Percentiles rank a stretch among this genome's conserved stretches.
Evolutionary conservation across 2,113 vertebrate genomes (phyloP).

Genomic region (Centropristis striata): DNA sequence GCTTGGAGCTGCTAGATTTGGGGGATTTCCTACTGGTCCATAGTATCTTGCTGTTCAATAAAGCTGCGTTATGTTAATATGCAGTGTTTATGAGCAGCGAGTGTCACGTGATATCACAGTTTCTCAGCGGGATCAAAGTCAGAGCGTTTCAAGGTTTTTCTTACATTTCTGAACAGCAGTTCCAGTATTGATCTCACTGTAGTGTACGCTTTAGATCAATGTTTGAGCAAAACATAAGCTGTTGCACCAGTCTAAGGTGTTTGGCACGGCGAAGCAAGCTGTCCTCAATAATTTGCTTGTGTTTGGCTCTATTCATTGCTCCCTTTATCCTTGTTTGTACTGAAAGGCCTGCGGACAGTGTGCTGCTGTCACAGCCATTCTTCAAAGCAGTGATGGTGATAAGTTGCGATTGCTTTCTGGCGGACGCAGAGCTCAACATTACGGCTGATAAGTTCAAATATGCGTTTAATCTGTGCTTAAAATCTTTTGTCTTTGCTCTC

Average conservation of each 20-base stretch:
- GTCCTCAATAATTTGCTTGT: slow-evolving; percentile 12
- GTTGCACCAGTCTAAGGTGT: slow-evolving; percentile 2
- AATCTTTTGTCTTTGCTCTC: slow-evolving; percentile 21
- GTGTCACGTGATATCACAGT: not conserved
- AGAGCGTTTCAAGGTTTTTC: slow-evolving; percentile 17
- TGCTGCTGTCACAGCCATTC: slow-evolving; percentile 25
- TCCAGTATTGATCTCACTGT: slow-evolving; percentile 16
- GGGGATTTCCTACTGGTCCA: not conserved
- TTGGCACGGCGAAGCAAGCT: not conserved
- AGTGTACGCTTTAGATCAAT: not conserved
- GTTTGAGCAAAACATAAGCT: not conserved
- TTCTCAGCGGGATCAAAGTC: not conserved
- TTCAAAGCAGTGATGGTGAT: slow-evolving; percentile 10
- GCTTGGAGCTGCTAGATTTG: not conserved
- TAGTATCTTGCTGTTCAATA: not conserved
- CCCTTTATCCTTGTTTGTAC: slow-evolving; percentile 2
- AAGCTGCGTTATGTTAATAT: slow-evolving; percentile 8
- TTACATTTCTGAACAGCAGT: slow-evolving; percentile 1
- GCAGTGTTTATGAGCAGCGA: not conserved
- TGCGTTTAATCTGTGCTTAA: slow-evolving; percentile 18
- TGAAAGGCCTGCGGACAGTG: slow-evolving; percentile 28
- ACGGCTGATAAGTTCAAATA: slow-evolving; percentile 24
- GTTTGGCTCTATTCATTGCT: slow-evolving; percentile 19
- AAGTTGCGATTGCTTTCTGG: slow-evolving; percentile 27
- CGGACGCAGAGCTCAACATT: slow-evolving; percentile 27